phyloP scores from a whole-genome alignment of 2,797 vertebrate species.

The Scyliorhinus canicula region DNA sequence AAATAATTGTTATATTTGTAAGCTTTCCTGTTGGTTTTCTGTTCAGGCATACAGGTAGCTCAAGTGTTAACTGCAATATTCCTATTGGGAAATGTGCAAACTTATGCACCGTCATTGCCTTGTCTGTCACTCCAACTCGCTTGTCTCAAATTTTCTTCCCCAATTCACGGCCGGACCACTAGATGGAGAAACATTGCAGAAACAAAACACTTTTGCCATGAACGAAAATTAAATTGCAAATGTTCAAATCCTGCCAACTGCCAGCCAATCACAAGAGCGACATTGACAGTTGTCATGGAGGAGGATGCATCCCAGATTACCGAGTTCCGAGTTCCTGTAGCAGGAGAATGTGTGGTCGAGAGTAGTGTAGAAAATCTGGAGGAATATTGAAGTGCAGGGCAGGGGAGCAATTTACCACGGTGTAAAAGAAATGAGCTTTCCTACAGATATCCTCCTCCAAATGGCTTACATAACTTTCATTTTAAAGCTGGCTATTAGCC shows the following conservation, averaged over 20 bases:
- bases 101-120: background rate
- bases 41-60: background rate
- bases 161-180: background rate
- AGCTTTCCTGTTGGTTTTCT: background rate
- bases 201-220: background rate
- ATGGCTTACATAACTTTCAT: background rate
- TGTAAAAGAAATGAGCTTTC: background rate
- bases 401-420: background rate
- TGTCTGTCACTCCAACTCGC: background rate
- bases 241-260: background rate
- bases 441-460: background rate
- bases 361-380: no score
- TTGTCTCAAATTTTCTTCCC: background rate
- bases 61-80: background rate
- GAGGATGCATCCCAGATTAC: background rate
- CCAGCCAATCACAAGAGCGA: background rate
- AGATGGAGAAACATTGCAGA: background rate
- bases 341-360: background rate
- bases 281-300: background rate
- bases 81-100: background rate
- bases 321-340: background rate
- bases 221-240: background rate
- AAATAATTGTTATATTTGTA: background rate
- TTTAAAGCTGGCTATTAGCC: conserved; percentile 7
- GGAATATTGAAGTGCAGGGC: background rate